phyloP scores from a whole-genome alignment of 2,888 invertebrate genomes.

The Epirrita christyi region DNA sequence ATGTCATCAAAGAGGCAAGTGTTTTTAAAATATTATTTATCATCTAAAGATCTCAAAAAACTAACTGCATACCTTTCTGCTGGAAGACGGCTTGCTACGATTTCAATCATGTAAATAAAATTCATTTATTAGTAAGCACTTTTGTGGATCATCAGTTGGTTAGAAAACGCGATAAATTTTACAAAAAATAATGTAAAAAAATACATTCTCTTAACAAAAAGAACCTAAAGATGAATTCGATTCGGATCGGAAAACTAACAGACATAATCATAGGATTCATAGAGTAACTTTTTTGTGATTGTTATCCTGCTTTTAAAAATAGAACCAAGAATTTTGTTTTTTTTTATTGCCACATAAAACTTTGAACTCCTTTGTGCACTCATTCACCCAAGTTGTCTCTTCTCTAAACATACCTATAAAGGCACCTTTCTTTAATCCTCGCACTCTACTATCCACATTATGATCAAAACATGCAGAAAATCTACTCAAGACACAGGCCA shows the following conservation, averaged over 20 bases:
- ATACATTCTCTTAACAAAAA: not conserved
- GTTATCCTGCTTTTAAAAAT: slow-evolving; percentile 17
- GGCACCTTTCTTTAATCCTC: too few species aligned
- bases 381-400: too few species aligned
- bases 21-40: slow-evolving; percentile 11
- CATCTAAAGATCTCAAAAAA: not conserved
- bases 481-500: too few species aligned
- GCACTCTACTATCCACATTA: too few species aligned
- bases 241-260: slow-evolving; percentile 7
- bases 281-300: too few species aligned
- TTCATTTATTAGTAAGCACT: slow-evolving; percentile 3
- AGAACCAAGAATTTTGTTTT: slow-evolving; percentile 22
- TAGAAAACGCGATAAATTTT: not conserved
- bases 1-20: slow-evolving; percentile 80
- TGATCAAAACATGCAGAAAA: too few species aligned
- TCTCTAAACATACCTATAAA: too few species aligned
- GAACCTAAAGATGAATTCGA: not conserved
- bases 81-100: slow-evolving; percentile 18
- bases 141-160: slow-evolving; percentile 7
- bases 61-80: slow-evolving; percentile 18
- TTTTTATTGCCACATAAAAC: not conserved
- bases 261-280: slow-evolving; percentile 3
- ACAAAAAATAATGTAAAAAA: not conserved
- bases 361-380: slow-evolving; percentile 3
- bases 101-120: slow-evolving; percentile 20